These are phyloP conservation scores for Petrolisthes cinctipes DNA, from an alignment of 2,888 invertebrate species.

Conservation along the genomic window DNA sequence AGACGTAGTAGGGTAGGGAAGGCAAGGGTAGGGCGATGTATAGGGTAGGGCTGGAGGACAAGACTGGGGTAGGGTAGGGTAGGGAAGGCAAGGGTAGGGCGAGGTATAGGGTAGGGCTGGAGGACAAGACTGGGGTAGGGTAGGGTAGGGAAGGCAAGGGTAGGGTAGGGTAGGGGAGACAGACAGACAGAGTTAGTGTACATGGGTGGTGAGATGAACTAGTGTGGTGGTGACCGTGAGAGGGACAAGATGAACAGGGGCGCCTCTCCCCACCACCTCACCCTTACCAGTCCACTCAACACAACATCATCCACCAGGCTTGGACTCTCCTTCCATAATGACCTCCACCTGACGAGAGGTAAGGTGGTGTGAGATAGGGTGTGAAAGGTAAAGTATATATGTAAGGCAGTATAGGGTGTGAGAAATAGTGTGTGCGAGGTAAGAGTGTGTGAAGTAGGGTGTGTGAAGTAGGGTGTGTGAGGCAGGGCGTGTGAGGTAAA, in stretches of 20 bases:
- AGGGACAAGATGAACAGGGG: slow-evolving; percentile 1
- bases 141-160: not conserved
- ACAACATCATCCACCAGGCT: not conserved
- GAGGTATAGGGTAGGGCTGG: not conserved
- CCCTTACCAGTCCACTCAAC: not conserved
- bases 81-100: not conserved
- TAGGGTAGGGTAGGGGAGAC: not conserved
- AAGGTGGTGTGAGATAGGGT: not conserved
- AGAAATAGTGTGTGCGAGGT: not conserved
- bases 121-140: not conserved
- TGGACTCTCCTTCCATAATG: not conserved
- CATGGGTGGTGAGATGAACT: no score
- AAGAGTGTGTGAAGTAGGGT: not conserved
- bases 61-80: not conserved
- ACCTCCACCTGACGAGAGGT: no score
- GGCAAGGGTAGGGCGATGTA: not conserved
- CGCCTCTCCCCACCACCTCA: not conserved
- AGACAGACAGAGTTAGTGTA: no score
- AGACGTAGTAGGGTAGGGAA: not conserved
- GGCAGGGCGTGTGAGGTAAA: no score
- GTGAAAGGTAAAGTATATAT: not conserved
- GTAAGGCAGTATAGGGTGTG: not conserved
- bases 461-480: not conserved
- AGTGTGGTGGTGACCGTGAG: slow-evolving; percentile 4
- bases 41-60: not conserved